These are phyloP conservation scores for Spilosoma lubricipeda DNA, from an alignment of 2,888 invertebrate species.

Conservation along the genomic window DNA sequence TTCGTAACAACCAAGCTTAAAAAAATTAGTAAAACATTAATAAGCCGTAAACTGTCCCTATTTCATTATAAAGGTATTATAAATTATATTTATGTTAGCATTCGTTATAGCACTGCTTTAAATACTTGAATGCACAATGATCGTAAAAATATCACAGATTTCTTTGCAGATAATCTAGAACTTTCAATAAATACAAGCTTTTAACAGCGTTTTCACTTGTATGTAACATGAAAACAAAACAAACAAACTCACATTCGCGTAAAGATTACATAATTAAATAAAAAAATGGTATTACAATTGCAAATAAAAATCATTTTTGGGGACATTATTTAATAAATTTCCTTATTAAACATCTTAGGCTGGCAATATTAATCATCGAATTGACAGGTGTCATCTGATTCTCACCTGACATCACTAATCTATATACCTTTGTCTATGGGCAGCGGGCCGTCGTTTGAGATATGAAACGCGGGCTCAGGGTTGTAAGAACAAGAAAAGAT, in stretches of 20 bases:
- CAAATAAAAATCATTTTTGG: not conserved
- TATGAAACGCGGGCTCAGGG: conserved; percentile 63
- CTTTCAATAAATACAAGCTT: no score
- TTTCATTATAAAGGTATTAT: no score
- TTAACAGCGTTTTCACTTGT: no score
- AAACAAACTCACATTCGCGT: not conserved
- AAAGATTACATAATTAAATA: not conserved
- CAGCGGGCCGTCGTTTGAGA: conserved; percentile 67
- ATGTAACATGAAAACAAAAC: not conserved
- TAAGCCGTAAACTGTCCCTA: no score
- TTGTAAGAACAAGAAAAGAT: conserved; percentile 15
- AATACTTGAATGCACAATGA: not conserved
- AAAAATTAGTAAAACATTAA: not conserved
- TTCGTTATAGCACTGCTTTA: not conserved
- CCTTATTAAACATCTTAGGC: conserved; percentile 14
- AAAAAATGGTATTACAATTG: no score
- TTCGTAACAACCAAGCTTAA: not conserved
- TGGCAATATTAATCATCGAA: conserved; percentile 43
- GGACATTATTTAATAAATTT: not conserved
- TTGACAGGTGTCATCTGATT: conserved; percentile 51
- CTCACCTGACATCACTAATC: conserved; percentile 69
- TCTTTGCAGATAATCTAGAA: no score
- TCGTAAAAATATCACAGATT: no score
- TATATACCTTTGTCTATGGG: conserved; percentile 68
- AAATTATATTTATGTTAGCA: no score